phyloP scores from a whole-genome alignment of 2,888 invertebrate genomes.

The Drosophila pseudotakahashii region DNA sequence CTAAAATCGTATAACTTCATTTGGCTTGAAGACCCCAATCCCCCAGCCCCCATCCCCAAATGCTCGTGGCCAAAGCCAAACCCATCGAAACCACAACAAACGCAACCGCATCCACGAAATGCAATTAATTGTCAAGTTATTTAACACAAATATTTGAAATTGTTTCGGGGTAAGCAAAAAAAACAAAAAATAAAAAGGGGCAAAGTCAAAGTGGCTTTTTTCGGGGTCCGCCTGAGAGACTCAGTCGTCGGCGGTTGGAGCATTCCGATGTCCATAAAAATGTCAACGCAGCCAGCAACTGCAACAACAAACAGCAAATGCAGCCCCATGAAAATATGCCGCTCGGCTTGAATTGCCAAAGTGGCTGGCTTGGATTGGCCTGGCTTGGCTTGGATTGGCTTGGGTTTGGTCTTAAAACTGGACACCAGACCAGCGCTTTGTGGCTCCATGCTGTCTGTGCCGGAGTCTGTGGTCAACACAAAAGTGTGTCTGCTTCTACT shows the following conservation, averaged over 20 bases:
- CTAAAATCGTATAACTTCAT: conserved; percentile 42
- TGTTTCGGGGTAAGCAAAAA: conserved; percentile 41
- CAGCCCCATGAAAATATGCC: conserved; percentile 60
- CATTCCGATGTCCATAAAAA: conserved; percentile 83
- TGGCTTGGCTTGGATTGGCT: conserved; percentile 11
- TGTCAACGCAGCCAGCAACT: conserved; percentile 70
- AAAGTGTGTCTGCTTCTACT: conserved; percentile 22
- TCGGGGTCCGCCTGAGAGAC: conserved; percentile 17
- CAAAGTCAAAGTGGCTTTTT: conserved; percentile 63
- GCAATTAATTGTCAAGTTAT: conserved; percentile 77
- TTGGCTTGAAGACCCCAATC: conserved; percentile 18
- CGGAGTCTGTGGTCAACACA: conserved; percentile 40
- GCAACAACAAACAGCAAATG: conserved; percentile 33
- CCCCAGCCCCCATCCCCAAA: neutral
- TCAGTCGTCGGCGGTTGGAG: conserved; percentile 41
- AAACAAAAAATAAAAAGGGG: conserved; percentile 30
- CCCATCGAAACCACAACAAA: conserved; percentile 42
- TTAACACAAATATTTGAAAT: conserved; percentile 81
- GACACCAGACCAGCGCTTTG: conserved; percentile 58
- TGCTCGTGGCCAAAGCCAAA: conserved; percentile 1
- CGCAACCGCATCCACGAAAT: conserved; percentile 49
- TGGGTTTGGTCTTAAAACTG: conserved; percentile 65
- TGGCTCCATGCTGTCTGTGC: conserved; percentile 74
- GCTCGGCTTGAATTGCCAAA: conserved; percentile 74
- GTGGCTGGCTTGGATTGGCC: conserved; percentile 49